Base-by-base conservation (phyloP, 2,888 invertebrate species). In the Standfussiana lucernea region DNA sequence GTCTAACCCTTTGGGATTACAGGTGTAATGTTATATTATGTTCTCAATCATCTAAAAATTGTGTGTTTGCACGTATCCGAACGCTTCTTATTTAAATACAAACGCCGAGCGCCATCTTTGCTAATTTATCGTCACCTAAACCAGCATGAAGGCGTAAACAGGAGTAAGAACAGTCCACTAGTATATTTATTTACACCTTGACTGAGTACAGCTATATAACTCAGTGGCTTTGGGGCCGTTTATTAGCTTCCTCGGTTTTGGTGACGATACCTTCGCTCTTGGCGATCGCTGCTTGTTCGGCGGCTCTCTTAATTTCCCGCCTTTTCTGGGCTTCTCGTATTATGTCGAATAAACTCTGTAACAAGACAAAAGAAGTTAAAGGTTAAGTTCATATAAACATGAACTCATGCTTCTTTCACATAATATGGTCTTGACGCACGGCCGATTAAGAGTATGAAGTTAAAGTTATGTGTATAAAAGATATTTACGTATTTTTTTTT, bases 291-390 rank as follows among this genome's bases (percentile, higher is more conserved):
- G 84, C 84, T 70, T 91, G 85, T 77, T 93, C 93, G 3, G 87
- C 92, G 0, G 95, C 94, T 81, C 93, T 96, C 88, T 94, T 96
- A 92, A 93, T 89, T 71, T 94, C 95, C n/a, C 95, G 90, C 75
- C 95, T 90, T 83, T 93, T 94, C 75, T 96, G 96, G 61, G 96
- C 96, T 85, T 96, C 96, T 72, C 95, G 93, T 68, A 96, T 96
- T 82, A 96, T 90, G 89, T 96, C 95, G 92, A 95, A 96, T 90
- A 96, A 91, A 91, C 94, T 95, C 96, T 96, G 95, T 3, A 93
- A 94, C 50, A 59, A 65, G n/a, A 65, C 5, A 32, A 0, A 37
- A 47, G 3, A 47, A 21, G 11, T 64, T 67, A 21, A n/a, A n/a
- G 15, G 6, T 69, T 35, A 53, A 68, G 13, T 32, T 32, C 15